phyloP scores from a whole-genome alignment of 2,888 invertebrate genomes.

The Portevinia maculata region DNA sequence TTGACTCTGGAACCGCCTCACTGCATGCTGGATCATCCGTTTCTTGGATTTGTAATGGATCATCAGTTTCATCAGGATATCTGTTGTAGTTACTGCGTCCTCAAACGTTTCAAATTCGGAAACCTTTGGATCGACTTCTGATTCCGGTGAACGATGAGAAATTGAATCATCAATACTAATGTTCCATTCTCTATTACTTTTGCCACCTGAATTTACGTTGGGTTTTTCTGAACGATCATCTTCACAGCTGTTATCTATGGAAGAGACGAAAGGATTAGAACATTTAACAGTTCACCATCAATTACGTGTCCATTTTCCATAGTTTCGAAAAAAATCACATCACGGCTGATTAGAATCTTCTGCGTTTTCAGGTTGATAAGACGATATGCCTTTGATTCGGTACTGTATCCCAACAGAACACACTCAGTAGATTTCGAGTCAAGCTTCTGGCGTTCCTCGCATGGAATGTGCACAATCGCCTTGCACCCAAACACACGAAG shows the following conservation, averaged over 20 bases:
- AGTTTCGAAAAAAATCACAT: conserved; percentile 16
- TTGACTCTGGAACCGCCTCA: neutral
- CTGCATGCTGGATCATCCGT: neutral
- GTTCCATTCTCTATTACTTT: neutral
- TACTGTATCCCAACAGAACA: conserved; percentile 67
- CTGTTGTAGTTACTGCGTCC: neutral
- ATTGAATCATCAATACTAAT: neutral
- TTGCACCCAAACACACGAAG: conserved; percentile 70
- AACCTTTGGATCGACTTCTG: neutral
- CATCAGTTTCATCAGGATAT: neutral
- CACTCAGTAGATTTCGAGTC: conserved; percentile 68
- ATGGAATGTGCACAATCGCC: conserved; percentile 64
- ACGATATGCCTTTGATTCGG: conserved; percentile 59
- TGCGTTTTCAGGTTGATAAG: neutral
- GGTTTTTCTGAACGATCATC: neutral
- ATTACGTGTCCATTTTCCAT: neutral
- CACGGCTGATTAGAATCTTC: neutral
- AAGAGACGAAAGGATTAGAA: neutral
- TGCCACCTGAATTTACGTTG: conserved; percentile 13
- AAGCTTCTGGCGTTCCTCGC: conserved; percentile 45
- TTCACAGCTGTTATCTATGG: neutral
- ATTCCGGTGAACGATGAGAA: neutral
- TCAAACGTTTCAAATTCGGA: conserved; percentile 1
- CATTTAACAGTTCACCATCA: neutral
- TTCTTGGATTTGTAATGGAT: neutral